Percentiles rank a stretch among this genome's conserved stretches.
These are phyloP conservation scores for Netelia fuscicornis DNA, from an alignment of 2,888 invertebrate genomes.

Conservation along the genomic window DNA sequence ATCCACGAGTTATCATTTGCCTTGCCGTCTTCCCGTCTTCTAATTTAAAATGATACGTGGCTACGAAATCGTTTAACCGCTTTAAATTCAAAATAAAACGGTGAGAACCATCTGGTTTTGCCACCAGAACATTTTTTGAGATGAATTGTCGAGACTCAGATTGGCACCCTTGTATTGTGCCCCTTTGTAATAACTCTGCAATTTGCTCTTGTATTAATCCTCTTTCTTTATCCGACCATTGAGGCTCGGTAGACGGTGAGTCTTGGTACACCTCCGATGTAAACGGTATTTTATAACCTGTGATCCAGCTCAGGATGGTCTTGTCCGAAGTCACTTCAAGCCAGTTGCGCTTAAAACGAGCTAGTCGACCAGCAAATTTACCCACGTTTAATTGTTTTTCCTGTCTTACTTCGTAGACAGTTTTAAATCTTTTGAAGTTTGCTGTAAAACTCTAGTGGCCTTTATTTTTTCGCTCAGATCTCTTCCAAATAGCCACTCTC, in stretches of 20 bases:
- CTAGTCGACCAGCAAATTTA: slow-evolving; percentile 64
- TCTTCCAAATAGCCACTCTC: slow-evolving; percentile 29
- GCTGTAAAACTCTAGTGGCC: slow-evolving; percentile 48
- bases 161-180: background rate
- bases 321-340: slow-evolving; percentile 55
- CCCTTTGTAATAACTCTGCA: slow-evolving; percentile 5
- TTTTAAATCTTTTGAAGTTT: slow-evolving; percentile 47
- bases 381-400: slow-evolving; percentile 44
- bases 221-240: slow-evolving; percentile 49
- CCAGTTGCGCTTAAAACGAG: slow-evolving; percentile 51
- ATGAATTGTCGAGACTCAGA: background rate
- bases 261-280: slow-evolving; percentile 30
- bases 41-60: background rate
- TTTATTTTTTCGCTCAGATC: slow-evolving; percentile 56
- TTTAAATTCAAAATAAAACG: slow-evolving; percentile 19
- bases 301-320: slow-evolving; percentile 65
- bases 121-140: background rate
- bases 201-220: slow-evolving; percentile 15
- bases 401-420: background rate
- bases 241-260: slow-evolving; percentile 37
- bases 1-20: slow-evolving; percentile 2
- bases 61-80: background rate
- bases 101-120: background rate
- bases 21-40: slow-evolving; percentile 28
- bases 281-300: slow-evolving; percentile 63